These are phyloP conservation scores for Tachycineta bicolor DNA, from an alignment of 2,113 vertebrate genomes.

Conservation along the genomic window DNA sequence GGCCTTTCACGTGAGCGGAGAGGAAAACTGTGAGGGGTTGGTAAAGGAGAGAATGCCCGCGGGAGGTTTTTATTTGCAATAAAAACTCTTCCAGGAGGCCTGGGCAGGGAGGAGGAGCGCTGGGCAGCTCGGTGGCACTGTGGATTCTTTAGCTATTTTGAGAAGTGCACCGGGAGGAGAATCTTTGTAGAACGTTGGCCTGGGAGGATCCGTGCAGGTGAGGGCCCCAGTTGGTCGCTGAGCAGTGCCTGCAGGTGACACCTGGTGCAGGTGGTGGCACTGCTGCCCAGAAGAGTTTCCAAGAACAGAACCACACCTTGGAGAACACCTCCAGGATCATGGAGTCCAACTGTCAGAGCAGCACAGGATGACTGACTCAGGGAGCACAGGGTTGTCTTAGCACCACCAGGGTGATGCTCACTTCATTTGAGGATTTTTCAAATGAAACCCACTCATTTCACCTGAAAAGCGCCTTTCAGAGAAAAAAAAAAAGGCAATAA, in stretches of 20 bases:
- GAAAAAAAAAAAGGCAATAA: accelerated
- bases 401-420: accelerated
- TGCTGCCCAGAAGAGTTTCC: background rate
- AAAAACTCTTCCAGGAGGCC: background rate
- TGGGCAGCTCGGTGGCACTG: background rate
- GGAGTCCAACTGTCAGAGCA: background rate
- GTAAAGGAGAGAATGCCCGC: background rate
- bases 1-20: background rate
- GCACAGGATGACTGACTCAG: background rate
- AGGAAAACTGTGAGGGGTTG: background rate
- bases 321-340: background rate
- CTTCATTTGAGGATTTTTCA: accelerated
- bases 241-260: background rate
- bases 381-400: background rate
- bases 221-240: accelerated
- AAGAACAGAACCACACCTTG: too few species aligned
- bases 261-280: accelerated
- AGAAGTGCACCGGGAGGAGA: background rate
- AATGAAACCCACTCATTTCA: background rate
- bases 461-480: background rate
- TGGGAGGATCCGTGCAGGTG: background rate
- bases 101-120: background rate
- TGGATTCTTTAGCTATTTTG: background rate
- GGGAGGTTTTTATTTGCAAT: background rate
- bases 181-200: background rate